Evolutionary conservation across 35 echinoderm and acorn worm genomes (phyloP), one percentile per base, ranked within the genome.

Genomic region (Ptychodera flava): DNA sequence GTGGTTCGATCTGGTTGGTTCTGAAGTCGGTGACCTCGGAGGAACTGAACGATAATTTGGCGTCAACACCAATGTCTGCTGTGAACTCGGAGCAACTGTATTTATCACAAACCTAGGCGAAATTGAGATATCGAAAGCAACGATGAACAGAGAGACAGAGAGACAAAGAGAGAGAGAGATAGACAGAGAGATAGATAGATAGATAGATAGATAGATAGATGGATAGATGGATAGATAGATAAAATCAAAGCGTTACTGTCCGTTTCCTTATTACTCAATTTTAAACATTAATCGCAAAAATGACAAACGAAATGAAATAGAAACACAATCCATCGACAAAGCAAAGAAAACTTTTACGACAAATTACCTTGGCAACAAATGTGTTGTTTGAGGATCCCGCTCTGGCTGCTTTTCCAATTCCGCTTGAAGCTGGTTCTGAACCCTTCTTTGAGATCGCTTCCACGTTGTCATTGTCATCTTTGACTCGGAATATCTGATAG

Each of bases 61-160:
- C 36, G 0, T 89, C 78, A 37, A 97, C 92, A 2, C 76, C 93
- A 0, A 86, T 35, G 16, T 45, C 82, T 32, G 82, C 82, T n/a
- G 77, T 75, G 79, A 90, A 97, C 29, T 80, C 77, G 29, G 91
- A 77, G 36, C 95, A 97, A 16, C 85, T 82, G 35, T 93, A 91
- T 29, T 76, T 91, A 52, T 97, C 92, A 38, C 95, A 97, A 31
- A 97, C 95, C 95, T 97, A 27, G 16, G 28, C n/a, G n/a, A n/a
- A n/a, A n/a, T n/a, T n/a, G n/a, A n/a, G n/a, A n/a, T n/a, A n/a
- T n/a, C n/a, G n/a, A n/a, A n/a, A n/a, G n/a, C n/a, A n/a, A n/a
- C n/a, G n/a, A n/a, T n/a, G n/a, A n/a, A n/a, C n/a, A n/a, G n/a
- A n/a, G n/a, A n/a, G n/a, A n/a, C n/a, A n/a, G n/a, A n/a, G n/a